Evolutionary conservation across 2,113 vertebrate genomes (phyloP).

Genomic region (Gobius niger): DNA sequence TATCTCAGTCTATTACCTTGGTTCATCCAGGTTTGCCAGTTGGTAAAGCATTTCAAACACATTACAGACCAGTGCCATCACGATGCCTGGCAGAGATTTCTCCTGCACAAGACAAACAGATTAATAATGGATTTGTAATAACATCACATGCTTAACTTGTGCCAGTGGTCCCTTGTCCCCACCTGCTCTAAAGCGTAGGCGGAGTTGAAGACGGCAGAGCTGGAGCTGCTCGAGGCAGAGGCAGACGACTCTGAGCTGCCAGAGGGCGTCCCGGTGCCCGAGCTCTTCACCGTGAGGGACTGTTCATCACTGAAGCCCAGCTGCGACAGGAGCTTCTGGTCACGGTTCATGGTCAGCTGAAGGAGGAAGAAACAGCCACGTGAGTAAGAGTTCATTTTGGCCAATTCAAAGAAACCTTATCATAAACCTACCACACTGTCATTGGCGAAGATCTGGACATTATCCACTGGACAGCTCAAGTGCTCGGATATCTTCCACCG

Average conservation of each 20-base stretch:
- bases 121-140: neutral
- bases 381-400: neutral
- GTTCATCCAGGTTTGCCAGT: slow-evolving; percentile 94
- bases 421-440: slow-evolving; percentile 89
- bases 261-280: slow-evolving; percentile 92
- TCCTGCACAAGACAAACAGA: slow-evolving; percentile 77
- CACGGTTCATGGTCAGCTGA: slow-evolving; percentile 95
- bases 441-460: slow-evolving; percentile 98
- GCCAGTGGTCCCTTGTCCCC: no score
- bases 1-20: slow-evolving; percentile 76
- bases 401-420: neutral
- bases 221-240: slow-evolving; percentile 86
- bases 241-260: slow-evolving; percentile 93
- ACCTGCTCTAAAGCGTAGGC: slow-evolving; percentile 95
- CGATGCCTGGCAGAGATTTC: slow-evolving; percentile 95
- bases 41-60: slow-evolving; percentile 99
- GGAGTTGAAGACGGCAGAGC: slow-evolving; percentile 86
- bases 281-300: slow-evolving; percentile 92
- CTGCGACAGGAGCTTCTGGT: slow-evolving; percentile 97
- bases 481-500: slow-evolving; percentile 98
- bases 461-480: slow-evolving; percentile 94
- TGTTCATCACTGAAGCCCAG: slow-evolving; percentile 96
- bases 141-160: neutral
- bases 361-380: slow-evolving; percentile 7
- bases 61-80: slow-evolving; percentile 97